phyloP scores from a whole-genome alignment of 1,140 invertebrate genomes.

The Diorhabda elongata region DNA sequence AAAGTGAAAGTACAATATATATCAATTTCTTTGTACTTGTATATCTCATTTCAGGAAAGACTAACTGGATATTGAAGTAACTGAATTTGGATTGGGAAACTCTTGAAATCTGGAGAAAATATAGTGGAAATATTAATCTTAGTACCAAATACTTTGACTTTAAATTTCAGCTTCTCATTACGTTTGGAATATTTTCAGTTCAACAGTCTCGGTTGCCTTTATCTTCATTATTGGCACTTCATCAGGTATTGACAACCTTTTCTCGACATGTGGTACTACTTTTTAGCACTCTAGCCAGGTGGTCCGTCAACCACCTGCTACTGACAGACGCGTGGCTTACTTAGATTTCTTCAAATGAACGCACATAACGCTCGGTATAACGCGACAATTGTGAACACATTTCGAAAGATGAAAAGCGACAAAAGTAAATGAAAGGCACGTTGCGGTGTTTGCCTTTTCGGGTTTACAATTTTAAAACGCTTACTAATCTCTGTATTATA shows the following conservation, averaged over 20 bases:
- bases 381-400: not conserved
- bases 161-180: too few relatives aligned
- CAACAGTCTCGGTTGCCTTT: too few relatives aligned
- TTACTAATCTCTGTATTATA: constrained; percentile 2
- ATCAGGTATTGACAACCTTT: not conserved
- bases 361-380: not conserved
- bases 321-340: constrained; percentile 1
- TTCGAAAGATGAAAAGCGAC: not conserved
- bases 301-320: not conserved
- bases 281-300: not conserved
- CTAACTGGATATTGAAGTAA: too few relatives aligned
- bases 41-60: too few relatives aligned
- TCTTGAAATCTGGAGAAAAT: too few relatives aligned
- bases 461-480: not conserved
- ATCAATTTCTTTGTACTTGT: too few relatives aligned
- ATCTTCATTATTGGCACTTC: not conserved
- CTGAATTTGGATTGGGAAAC: too few relatives aligned
- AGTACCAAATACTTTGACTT: too few relatives aligned
- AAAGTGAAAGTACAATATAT: too few relatives aligned
- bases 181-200: too few relatives aligned
- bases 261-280: not conserved
- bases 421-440: not conserved
- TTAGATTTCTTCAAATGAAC: not conserved
- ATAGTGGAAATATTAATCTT: too few relatives aligned
- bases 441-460: not conserved